Evolutionary conservation across 2,113 vertebrate genomes (phyloP).

Genomic region (Macrotus californicus): DNA sequence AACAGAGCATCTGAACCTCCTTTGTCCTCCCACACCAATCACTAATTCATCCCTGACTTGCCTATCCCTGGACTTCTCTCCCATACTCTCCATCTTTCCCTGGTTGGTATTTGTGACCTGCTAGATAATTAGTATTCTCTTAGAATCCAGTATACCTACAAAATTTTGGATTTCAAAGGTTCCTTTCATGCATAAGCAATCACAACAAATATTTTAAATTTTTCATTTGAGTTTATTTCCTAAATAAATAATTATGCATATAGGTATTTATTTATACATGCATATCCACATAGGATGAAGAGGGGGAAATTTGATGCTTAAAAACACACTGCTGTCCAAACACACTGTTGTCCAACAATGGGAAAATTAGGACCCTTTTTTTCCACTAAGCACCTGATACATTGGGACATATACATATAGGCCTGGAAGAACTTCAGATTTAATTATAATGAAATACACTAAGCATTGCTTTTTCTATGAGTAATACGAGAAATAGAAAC

Average conservation of each 20-base stretch:
- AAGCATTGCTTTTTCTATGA: neutral
- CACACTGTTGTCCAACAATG: neutral
- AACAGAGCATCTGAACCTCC: neutral
- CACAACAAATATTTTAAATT: neutral
- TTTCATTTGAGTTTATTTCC: neutral
- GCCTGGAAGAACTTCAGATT: neutral
- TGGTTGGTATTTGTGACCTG: neutral
- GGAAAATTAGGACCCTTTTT: neutral
- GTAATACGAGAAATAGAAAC: neutral
- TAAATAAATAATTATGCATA: constrained; percentile 12
- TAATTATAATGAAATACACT: neutral
- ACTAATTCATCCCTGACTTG: neutral
- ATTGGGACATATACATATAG: neutral
- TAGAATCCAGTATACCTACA: neutral
- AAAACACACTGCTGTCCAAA: neutral
- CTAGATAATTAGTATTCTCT: neutral
- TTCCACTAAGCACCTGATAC: neutral
- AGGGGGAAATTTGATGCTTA: neutral
- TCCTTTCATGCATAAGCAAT: neutral
- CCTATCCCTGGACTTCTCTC: neutral
- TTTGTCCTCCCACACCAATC: neutral
- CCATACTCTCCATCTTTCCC: neutral
- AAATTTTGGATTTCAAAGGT: neutral
- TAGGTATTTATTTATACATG: neutral
- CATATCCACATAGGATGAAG: neutral